phyloP scores from a whole-genome alignment of 2,888 invertebrate genomes.

The Stenotaenia linearis region DNA sequence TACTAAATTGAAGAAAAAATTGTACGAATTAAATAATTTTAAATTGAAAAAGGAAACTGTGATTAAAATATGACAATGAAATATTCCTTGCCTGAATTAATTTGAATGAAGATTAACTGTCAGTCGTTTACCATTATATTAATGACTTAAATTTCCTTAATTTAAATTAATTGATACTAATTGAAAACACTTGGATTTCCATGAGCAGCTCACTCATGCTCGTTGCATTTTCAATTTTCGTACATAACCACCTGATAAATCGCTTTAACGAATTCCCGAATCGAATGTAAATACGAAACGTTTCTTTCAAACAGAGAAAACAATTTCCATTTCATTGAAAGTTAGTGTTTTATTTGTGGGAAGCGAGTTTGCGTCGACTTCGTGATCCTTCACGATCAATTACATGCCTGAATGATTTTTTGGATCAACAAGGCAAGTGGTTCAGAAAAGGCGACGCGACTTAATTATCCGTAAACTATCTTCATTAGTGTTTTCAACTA shows the following conservation, averaged over 20 bases:
- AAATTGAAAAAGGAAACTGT: not conserved
- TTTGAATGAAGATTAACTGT: too few relatives aligned
- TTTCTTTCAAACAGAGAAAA: not conserved
- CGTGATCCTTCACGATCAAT: not conserved
- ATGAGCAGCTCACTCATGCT: not conserved
- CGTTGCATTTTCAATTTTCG: not conserved
- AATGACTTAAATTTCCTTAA: too few relatives aligned
- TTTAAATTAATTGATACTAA: too few relatives aligned
- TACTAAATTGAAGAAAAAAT: not conserved
- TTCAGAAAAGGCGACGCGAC: not conserved
- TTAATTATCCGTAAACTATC: not conserved
- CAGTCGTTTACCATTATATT: too few relatives aligned
- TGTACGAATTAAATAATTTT: not conserved
- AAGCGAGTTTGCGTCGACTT: not conserved
- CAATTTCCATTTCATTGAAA: not conserved
- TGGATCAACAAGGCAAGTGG: not conserved
- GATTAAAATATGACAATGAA: not conserved
- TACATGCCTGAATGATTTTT: not conserved
- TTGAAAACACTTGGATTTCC: not conserved
- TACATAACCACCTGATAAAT: not conserved
- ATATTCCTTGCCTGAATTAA: too few relatives aligned
- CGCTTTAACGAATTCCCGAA: not conserved
- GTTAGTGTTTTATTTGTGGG: not conserved
- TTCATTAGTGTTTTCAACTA: not conserved
- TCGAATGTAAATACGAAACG: not conserved